Evolutionary conservation across 2,888 invertebrate species (phyloP).

Genomic region (Abrostola triplasia): DNA sequence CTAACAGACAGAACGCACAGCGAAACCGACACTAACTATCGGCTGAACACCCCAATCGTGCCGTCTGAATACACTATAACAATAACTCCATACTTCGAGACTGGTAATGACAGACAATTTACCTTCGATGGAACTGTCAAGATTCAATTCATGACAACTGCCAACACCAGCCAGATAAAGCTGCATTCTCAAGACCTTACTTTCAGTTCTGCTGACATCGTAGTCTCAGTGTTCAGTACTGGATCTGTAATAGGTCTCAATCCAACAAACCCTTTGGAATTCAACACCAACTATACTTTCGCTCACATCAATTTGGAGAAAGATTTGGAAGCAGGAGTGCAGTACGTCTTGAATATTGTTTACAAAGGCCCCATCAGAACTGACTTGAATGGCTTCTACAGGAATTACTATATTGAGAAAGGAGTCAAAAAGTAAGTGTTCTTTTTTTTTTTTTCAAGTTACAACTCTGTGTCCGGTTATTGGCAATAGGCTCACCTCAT

Average conservation of each 20-base stretch:
- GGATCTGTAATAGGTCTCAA: conserved; percentile 56
- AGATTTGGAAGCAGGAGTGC: conserved; percentile 69
- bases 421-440: conserved; percentile 85
- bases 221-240: conserved; percentile 56
- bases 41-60: conserved; percentile 76
- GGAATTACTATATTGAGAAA: conserved; percentile 86
- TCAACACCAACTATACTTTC: conserved; percentile 80
- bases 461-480: too few species aligned
- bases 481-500: too few species aligned
- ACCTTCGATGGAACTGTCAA: conserved; percentile 83
- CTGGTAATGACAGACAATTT: conserved; percentile 74
- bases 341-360: conserved; percentile 83
- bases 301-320: conserved; percentile 79
- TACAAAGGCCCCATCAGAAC: conserved; percentile 88
- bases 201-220: conserved; percentile 66
- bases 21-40: conserved; percentile 78
- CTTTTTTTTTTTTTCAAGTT: background rate
- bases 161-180: conserved; percentile 72
- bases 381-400: conserved; percentile 89
- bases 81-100: conserved; percentile 86
- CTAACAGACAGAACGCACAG: conserved; percentile 58
- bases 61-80: conserved; percentile 87
- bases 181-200: conserved; percentile 77
- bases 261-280: conserved; percentile 66
- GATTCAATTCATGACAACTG: conserved; percentile 73